These are phyloP conservation scores for Pitangus sulphuratus DNA, from an alignment of 2,797 vertebrate species.

Conservation along the genomic window DNA sequence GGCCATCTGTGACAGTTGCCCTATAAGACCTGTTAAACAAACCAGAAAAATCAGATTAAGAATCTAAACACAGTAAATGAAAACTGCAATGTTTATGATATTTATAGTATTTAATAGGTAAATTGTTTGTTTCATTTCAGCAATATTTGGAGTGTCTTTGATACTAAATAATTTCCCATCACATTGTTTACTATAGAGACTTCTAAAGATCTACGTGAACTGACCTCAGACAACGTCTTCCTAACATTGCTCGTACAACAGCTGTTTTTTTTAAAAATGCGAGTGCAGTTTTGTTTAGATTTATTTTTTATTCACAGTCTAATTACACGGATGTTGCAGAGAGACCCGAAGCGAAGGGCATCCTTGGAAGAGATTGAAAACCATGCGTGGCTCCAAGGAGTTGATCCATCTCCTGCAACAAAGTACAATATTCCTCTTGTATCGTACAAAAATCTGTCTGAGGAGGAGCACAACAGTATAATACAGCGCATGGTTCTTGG, in stretches of 20 bases:
- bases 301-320: constrained; percentile 79
- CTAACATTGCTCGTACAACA: not conserved
- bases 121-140: constrained; percentile 1
- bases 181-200: not conserved
- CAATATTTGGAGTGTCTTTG: not conserved
- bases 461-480: constrained; percentile 97
- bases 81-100: not conserved
- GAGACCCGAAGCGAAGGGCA: constrained; percentile 92
- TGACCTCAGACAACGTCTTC: not conserved
- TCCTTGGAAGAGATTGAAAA: constrained; percentile 95
- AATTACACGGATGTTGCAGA: constrained; percentile 96
- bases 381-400: constrained; percentile 94
- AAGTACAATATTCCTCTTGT: constrained; percentile 96
- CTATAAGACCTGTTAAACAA: not conserved
- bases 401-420: constrained; percentile 95
- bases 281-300: constrained; percentile 15
- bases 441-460: constrained; percentile 95
- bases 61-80: not conserved
- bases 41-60: not conserved
- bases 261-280: not conserved
- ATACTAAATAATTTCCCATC: not conserved
- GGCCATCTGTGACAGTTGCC: not conserved
- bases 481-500: constrained; percentile 98
- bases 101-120: not conserved
- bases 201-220: not conserved